These are phyloP conservation scores for Acomys russatus DNA, from an alignment of 2,797 vertebrate genomes.

Conservation along the genomic window DNA sequence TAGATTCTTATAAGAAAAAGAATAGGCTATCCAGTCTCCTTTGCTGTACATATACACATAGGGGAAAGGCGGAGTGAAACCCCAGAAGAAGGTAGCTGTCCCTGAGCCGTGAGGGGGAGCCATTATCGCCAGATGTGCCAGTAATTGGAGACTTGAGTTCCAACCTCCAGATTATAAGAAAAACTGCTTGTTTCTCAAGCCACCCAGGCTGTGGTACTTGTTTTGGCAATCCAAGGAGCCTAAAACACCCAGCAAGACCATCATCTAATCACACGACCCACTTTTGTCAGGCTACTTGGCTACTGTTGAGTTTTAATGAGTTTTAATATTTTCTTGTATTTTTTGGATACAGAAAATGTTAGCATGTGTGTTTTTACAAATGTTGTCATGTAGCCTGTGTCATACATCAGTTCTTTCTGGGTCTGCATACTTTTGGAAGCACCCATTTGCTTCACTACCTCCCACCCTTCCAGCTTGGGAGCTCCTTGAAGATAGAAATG, in stretches of 20 bases:
- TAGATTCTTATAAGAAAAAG: not conserved
- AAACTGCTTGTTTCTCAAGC: not conserved
- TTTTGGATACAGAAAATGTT: not conserved
- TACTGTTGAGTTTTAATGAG: constrained; percentile 18
- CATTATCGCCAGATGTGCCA: not conserved
- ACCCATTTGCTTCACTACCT: not conserved
- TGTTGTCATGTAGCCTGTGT: not conserved
- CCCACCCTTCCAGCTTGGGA: not conserved
- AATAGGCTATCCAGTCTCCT: not conserved
- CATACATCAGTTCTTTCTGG: not conserved
- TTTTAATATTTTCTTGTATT: not conserved
- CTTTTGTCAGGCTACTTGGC: not conserved
- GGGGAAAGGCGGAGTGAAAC: not conserved
- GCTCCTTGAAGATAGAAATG: not conserved
- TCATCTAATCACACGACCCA: not conserved
- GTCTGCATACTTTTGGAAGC: not conserved
- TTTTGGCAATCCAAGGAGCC: not conserved
- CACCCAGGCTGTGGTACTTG: not conserved
- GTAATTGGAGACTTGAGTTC: not conserved
- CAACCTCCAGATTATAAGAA: not conserved
- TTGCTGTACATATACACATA: not conserved
- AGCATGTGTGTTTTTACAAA: not conserved
- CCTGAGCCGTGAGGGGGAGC: not conserved
- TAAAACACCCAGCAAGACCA: not conserved
- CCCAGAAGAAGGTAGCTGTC: not conserved